These are phyloP conservation scores for Stenotaenia linearis DNA, from an alignment of 2,888 invertebrate species.

Conservation along the genomic window DNA sequence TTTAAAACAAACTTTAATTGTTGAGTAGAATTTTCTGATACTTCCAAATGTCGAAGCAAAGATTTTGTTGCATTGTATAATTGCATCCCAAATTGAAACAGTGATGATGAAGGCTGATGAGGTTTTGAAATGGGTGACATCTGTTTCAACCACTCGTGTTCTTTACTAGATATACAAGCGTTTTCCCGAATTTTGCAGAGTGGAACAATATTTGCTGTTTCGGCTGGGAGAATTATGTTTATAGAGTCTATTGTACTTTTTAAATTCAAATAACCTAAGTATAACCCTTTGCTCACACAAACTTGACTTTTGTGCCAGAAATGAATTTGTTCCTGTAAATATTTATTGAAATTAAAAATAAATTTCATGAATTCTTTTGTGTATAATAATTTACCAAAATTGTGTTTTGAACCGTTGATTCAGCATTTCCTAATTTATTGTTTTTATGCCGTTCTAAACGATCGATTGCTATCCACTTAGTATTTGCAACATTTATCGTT, in stretches of 20 bases:
- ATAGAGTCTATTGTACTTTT: conserved; percentile 93
- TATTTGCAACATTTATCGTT: conserved; percentile 78
- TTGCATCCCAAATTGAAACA: conserved; percentile 47
- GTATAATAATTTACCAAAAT: conserved; percentile 66
- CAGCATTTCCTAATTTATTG: conserved; percentile 60
- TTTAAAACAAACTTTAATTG: conserved; percentile 41
- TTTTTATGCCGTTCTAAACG: conserved; percentile 66
- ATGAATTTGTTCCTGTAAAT: conserved; percentile 54
- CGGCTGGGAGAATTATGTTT: conserved; percentile 83
- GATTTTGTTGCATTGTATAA: conserved; percentile 44
- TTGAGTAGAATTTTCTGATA: conserved; percentile 42
- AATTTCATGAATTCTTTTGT: too few species aligned
- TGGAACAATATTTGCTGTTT: conserved; percentile 90
- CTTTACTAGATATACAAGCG: conserved; percentile 94
- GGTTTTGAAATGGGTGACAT: conserved; percentile 38
- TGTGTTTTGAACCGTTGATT: conserved; percentile 77
- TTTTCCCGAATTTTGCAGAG: conserved; percentile 89
- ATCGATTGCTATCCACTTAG: conserved; percentile 84
- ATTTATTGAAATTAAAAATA: too few species aligned
- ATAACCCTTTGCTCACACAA: conserved; percentile 77
- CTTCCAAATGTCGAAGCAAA: conserved; percentile 45
- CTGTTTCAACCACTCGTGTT: conserved; percentile 83
- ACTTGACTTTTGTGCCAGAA: conserved; percentile 76
- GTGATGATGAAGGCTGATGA: conserved; percentile 38
- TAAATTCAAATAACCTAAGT: conserved; percentile 92